Evolutionary conservation across 2,888 invertebrate genomes (phyloP), one percentile per base, ranked within the genome.

Genomic region (Papilio elwesi): DNA sequence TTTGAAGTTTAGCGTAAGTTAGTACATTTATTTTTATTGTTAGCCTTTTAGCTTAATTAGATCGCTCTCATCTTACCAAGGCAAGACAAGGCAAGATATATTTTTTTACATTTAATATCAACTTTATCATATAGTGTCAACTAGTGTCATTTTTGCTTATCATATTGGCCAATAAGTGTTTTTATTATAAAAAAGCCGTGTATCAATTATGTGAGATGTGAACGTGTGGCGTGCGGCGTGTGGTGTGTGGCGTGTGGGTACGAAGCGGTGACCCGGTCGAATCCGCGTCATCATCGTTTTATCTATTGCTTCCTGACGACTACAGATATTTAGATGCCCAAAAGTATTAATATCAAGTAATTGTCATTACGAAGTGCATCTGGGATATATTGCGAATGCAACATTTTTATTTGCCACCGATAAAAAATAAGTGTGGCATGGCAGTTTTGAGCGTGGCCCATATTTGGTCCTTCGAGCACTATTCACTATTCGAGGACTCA

Each of bases 241-340:
- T n/a, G n/a, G n/a, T n/a, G n/a, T n/a, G n/a, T n/a, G n/a, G n/a
- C n/a, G n/a, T n/a, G n/a, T 52, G 67, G 16, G 52, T 48, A 38
- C 47, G 68, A 63, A 72, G 52, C 48, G 66, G 74, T 78, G 74
- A 78, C 77, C 76, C 76, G 76, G 68, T 74, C 74, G 74, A 78
- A 76, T 78, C 73, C 73, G 77, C 76, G 77, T 77, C 72, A 77
- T 74, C 80, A 83, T 80, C 80, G 75, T 80, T 80, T 87, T 88
- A 88, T 87, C 85, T 80, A 2, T 68, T 10, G 76, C 75, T 83
- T 82, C 82, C 83, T 81, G 82, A 76, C 76, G 77, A 80, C 77
- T 78, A 43, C 38, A 79, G 84, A 86, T 85, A 85, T 62, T 68
- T 59, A 68, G 75, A 70, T 76, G 72, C 76, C 79, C 81, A 81